Conservation (phyloP, 2,888 invertebrate genomes). For the Fragum sueziense region DNA sequence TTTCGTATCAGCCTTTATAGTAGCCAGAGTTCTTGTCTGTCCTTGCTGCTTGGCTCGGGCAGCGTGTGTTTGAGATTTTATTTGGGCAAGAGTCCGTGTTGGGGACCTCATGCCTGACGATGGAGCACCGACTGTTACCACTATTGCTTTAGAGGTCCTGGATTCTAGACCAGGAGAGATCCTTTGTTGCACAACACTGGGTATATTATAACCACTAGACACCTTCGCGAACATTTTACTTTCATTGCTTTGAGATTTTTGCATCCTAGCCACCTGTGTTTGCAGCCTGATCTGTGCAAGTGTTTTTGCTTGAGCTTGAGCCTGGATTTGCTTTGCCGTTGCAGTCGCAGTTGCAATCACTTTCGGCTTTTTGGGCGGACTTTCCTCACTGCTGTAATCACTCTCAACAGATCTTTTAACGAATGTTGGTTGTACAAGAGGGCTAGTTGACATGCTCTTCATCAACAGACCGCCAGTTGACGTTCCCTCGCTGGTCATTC, state of each 20-base stretch:
- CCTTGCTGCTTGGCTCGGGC: conserved; percentile 62
- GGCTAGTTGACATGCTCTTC: conserved; percentile 40
- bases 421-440: conserved; percentile 50
- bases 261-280: conserved; percentile 70
- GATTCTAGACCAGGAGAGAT: conserved; percentile 51
- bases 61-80: conserved; percentile 78
- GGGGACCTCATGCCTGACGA: conserved; percentile 61
- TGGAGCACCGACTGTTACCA: conserved; percentile 44
- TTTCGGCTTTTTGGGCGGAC: conserved; percentile 65
- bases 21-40: conserved; percentile 79
- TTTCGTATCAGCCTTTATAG: conserved; percentile 76
- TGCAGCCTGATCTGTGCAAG: conserved; percentile 75
- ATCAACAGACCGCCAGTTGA: conserved; percentile 58
- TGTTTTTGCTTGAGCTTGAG: conserved; percentile 69
- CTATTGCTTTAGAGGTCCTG: conserved; percentile 45
- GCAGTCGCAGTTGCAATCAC: conserved; percentile 41
- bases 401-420: conserved; percentile 23
- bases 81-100: conserved; percentile 77
- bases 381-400: conserved; percentile 29
- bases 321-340: conserved; percentile 43
- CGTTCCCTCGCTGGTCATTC: conserved; percentile 10
- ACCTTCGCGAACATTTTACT: conserved; percentile 58
- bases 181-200: conserved; percentile 44
- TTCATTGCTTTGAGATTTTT: conserved; percentile 58
- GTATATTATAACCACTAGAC: conserved; percentile 34